Evolutionary conservation across 2,113 vertebrate genomes (phyloP).

Genomic region (Menidia beryllina): DNA sequence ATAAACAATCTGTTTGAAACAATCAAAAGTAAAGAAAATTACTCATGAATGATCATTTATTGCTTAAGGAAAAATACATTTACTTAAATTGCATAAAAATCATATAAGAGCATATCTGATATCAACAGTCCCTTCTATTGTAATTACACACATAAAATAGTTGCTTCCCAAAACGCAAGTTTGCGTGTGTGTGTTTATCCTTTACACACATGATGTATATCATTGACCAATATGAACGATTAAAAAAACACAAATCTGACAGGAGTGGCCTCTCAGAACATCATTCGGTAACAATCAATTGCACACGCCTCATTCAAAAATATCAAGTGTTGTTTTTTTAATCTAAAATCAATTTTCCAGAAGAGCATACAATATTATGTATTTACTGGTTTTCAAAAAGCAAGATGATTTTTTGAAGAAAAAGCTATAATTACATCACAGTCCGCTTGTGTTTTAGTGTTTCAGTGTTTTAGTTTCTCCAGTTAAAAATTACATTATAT

Average conservation of each 20-base stretch:
- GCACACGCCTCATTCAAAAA: neutral
- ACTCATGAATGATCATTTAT: neutral
- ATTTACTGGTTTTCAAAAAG: slow-evolving; percentile 2
- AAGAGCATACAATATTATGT: slow-evolving; percentile 1
- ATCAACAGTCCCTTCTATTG: neutral
- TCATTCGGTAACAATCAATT: neutral
- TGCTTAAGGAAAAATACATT: neutral
- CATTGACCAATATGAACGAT: neutral
- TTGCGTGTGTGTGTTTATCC: neutral
- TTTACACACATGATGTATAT: neutral
- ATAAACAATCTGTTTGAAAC: neutral
- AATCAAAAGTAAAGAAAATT: neutral
- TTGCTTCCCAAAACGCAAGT: neutral
- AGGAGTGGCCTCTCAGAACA: neutral
- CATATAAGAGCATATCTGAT: neutral
- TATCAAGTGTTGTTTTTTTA: neutral
- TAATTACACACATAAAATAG: neutral
- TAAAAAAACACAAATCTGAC: neutral
- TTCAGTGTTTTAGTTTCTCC: neutral
- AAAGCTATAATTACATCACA: no score
- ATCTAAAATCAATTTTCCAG: slow-evolving; percentile 10
- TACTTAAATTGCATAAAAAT: neutral
- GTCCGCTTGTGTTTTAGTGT: no score
- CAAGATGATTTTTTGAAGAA: neutral
- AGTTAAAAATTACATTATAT: neutral